Percentiles rank a stretch among this genome's conserved stretches.
Conservation (phyloP, 2,888 invertebrate genomes). For the Dastarcus helophoroides region DNA sequence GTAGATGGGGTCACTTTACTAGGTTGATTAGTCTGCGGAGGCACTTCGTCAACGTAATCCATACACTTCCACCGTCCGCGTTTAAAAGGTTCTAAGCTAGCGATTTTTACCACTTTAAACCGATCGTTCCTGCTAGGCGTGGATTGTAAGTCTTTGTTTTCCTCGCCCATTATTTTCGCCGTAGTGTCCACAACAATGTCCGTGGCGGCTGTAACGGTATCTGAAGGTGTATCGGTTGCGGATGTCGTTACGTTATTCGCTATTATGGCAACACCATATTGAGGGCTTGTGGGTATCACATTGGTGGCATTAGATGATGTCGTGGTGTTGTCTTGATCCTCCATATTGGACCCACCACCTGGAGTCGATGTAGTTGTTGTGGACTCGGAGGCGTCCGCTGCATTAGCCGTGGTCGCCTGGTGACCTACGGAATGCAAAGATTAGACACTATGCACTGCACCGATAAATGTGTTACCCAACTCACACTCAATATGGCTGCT, state of each 20-base stretch:
- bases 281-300: slow-evolving; percentile 53
- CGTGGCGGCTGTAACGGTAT: slow-evolving; percentile 21
- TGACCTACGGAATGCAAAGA: slow-evolving; percentile 36
- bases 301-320: slow-evolving; percentile 28
- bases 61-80: slow-evolving; percentile 67
- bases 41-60: slow-evolving; percentile 61
- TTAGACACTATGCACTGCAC: slow-evolving; percentile 10
- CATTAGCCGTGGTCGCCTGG: slow-evolving; percentile 36
- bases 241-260: slow-evolving; percentile 28
- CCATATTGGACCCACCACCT: slow-evolving; percentile 12
- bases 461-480: slow-evolving; percentile 18
- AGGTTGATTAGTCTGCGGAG: slow-evolving; percentile 21
- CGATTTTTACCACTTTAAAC: slow-evolving; percentile 69
- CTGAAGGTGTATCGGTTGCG: slow-evolving; percentile 25
- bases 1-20: slow-evolving; percentile 27
- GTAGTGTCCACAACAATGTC: slow-evolving; percentile 31
- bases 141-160: slow-evolving; percentile 43
- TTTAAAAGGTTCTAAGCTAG: slow-evolving; percentile 63
- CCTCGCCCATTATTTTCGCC: slow-evolving; percentile 36
- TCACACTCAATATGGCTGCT: slow-evolving; percentile 28
- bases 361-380: slow-evolving; percentile 12
- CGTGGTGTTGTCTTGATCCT: slow-evolving; percentile 15
- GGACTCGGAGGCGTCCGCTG: slow-evolving; percentile 25
- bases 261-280: slow-evolving; percentile 52
- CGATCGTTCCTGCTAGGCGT: slow-evolving; percentile 46